Percentiles rank a stretch among this genome's conserved stretches.
phyloP scores from a whole-genome alignment of 2,888 invertebrate genomes.

The Elysia crispata region DNA sequence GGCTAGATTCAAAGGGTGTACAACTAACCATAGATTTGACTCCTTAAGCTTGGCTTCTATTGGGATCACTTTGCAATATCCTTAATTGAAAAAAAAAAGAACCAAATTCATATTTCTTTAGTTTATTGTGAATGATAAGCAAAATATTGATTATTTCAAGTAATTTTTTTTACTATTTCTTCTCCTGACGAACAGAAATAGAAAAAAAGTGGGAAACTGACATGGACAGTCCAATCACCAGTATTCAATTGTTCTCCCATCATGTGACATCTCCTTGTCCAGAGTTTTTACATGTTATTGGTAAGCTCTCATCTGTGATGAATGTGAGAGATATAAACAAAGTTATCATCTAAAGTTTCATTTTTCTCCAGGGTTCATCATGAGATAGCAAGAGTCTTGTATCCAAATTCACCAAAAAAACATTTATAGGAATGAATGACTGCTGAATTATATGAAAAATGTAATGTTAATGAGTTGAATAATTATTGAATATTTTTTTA shows the following conservation, averaged over 20 bases:
- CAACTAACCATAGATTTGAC: too few species aligned
- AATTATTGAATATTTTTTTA: neutral
- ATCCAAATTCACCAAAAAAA: too few species aligned
- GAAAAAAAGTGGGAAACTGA: constrained; percentile 79
- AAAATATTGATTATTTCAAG: too few species aligned
- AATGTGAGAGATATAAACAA: neutral
- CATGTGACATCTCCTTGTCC: constrained; percentile 65
- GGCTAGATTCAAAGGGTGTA: too few species aligned
- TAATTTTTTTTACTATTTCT: constrained; percentile 21
- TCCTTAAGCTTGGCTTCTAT: too few species aligned
- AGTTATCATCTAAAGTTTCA: too few species aligned
- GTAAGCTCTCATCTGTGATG: constrained; percentile 27
- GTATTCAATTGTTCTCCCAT: constrained; percentile 79
- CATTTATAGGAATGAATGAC: too few species aligned
- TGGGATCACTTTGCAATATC: too few species aligned
- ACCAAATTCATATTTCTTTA: too few species aligned
- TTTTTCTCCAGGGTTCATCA: neutral
- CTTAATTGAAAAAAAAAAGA: too few species aligned
- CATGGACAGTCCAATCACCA: constrained; percentile 80
- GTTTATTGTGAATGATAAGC: too few species aligned
- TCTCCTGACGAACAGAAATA: constrained; percentile 73
- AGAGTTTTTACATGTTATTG: constrained; percentile 55
- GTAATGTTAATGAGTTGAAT: neutral
- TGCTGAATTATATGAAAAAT: neutral
- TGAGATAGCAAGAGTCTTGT: neutral